Base-by-base conservation (phyloP, 2,888 invertebrate species). In the Melinaea menophilus region DNA sequence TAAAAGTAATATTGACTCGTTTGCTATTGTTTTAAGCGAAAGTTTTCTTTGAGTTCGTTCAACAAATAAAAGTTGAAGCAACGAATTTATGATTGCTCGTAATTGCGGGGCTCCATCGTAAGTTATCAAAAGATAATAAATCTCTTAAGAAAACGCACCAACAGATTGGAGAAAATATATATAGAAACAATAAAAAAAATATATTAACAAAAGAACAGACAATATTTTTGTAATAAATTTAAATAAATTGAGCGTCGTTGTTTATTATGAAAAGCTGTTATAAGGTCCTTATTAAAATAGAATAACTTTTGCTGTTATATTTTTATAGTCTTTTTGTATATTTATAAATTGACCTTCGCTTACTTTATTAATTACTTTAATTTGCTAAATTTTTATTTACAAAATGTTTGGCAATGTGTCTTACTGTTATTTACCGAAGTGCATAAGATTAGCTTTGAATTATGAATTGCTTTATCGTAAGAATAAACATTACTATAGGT, bases 71-170 rank as follows among this genome's bases (percentile, higher is more conserved):
- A 75, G 69, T 75, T 75, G 68, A 71, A 70, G 71, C 73, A 67
- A 77, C 80, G 75, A 76, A 82, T 80, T 82, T 81, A 80, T 81
- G 81, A 83, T 82, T 81, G 83, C 79, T 76, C 78, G 78, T 82
- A 79, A 81, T 22, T 22, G 22, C 22, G 22, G 22, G 22, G 22
- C 22, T 22, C 22, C 22, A 22, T 22, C 22, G 22, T 22, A 22
- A 22, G 22, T 1, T 22, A 22, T 22, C 22, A 22, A 22, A 22
- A 22, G 22, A 22, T 22, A 22, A 22, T 22, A 22, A 22, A 83
- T 81, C 79, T 82, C 73, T 73, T 74, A 79, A 82, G 80, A 81
- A 79, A 80, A 80, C 79, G 79, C 80, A 79, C 74, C 76, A 69
- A 73, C 45, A 54, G 54, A 54, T 22, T 46, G 22, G 22, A 22